These are phyloP conservation scores for Dicentrarchus labrax DNA, from an alignment of 2,113 vertebrate genomes.

Conservation along the genomic window DNA sequence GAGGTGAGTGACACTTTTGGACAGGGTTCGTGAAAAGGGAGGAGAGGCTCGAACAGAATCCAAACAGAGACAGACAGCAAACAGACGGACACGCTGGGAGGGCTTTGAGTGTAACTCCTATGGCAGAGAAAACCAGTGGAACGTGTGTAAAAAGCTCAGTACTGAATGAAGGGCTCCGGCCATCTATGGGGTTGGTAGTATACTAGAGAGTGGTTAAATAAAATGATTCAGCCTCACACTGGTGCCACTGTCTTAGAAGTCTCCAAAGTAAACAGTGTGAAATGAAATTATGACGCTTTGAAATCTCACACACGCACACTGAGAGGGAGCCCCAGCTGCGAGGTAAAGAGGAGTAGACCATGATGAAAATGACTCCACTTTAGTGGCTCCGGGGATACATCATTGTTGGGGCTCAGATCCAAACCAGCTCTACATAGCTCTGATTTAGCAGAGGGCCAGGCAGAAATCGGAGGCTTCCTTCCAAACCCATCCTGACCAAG, in stretches of 20 bases:
- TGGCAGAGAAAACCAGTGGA: constrained; percentile 42
- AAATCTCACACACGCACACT: constrained; percentile 41
- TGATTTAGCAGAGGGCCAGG: constrained; percentile 62
- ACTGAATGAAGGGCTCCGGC: constrained; percentile 41
- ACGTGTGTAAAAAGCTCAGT: constrained; percentile 39
- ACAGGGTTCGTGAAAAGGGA: constrained; percentile 64
- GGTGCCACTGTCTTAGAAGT: constrained; percentile 42
- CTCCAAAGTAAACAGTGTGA: constrained; percentile 52
- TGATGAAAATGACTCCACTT: constrained; percentile 66
- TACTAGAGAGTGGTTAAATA: constrained; percentile 13
- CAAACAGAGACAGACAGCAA: constrained; percentile 67
- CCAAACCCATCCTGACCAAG: constrained; percentile 67
- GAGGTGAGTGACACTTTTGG: constrained; percentile 76
- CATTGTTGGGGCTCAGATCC: constrained; percentile 58
- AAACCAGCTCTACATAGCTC: constrained; percentile 65
- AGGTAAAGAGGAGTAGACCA: constrained; percentile 32
- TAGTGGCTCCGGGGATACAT: constrained; percentile 60
- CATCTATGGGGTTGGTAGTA: constrained; percentile 17
- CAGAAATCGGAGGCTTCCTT: constrained; percentile 61
- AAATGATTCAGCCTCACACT: constrained; percentile 38
- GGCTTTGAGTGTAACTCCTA: constrained; percentile 39
- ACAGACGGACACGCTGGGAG: constrained; percentile 57
- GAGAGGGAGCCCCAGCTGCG: constrained; percentile 26
- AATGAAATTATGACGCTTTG: constrained; percentile 48
- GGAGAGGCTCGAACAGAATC: constrained; percentile 55